Conservation (phyloP, 2,797 vertebrate species). For the Scolopax rusticola region DNA sequence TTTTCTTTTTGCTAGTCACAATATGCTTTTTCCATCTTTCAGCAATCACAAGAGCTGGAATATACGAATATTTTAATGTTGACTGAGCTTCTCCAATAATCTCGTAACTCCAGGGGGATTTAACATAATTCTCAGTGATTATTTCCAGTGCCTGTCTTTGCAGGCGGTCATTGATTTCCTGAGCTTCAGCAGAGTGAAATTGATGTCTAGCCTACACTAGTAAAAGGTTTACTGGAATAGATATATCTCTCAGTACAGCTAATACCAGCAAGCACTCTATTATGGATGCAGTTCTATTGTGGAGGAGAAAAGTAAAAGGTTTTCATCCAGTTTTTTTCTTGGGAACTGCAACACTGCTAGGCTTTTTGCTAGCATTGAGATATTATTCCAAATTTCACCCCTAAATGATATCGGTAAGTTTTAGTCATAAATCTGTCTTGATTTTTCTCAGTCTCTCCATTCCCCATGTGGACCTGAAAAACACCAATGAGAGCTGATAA, state of each 20-base stretch:
- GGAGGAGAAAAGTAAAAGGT: slow-evolving; percentile 14
- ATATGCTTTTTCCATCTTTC: not conserved
- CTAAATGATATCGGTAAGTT: not conserved
- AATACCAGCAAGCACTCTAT: slow-evolving; percentile 36
- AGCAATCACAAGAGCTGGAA: not conserved
- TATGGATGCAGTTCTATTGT: slow-evolving; percentile 30
- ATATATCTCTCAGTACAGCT: slow-evolving; percentile 51
- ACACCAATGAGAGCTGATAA: not conserved
- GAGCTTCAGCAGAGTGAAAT: slow-evolving; percentile 63
- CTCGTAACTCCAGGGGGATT: slow-evolving; percentile 65
- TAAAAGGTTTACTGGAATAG: slow-evolving; percentile 71
- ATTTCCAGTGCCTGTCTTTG: slow-evolving; percentile 65
- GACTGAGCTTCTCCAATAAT: slow-evolving; percentile 45
- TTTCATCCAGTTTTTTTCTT: not conserved
- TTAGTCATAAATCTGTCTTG: slow-evolving; percentile 20
- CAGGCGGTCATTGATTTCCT: slow-evolving; percentile 71
- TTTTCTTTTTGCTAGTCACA: not conserved
- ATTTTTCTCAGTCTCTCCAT: not conserved
- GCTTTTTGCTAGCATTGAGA: not conserved
- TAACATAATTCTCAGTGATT: slow-evolving; percentile 68
- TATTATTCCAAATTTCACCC: slow-evolving; percentile 32
- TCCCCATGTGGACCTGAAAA: not conserved
- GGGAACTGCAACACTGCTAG: not conserved
- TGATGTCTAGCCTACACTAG: slow-evolving; percentile 62
- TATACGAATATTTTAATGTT: slow-evolving; percentile 48